Evolutionary conservation across 2,797 vertebrate species (phyloP).

Genomic region (Fistularia commersonii): DNA sequence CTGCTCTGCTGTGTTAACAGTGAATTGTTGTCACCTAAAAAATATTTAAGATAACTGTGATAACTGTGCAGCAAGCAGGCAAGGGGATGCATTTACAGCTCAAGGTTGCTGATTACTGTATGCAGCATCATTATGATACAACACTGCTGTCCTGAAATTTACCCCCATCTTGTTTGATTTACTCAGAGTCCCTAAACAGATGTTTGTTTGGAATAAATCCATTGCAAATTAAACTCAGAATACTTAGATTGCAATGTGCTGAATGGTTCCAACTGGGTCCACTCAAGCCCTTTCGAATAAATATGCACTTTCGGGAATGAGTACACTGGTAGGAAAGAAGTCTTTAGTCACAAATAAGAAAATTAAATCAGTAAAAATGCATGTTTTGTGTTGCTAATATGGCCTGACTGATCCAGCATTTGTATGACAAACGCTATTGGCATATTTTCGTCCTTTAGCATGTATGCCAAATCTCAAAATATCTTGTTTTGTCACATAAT

Average conservation of each 20-base stretch:
- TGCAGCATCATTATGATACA: constrained; percentile 36
- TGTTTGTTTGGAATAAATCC: constrained; percentile 69
- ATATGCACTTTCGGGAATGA: constrained; percentile 38
- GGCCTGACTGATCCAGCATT: constrained; percentile 12
- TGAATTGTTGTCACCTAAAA: constrained; percentile 37
- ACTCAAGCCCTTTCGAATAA: constrained; percentile 52
- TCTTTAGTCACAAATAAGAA: constrained; percentile 23
- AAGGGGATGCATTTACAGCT: constrained; percentile 53
- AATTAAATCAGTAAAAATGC: constrained; percentile 41
- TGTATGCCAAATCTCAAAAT: constrained; percentile 8
- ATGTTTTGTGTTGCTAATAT: constrained; percentile 18
- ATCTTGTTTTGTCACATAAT: constrained; percentile 18
- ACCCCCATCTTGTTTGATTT: constrained; percentile 73
- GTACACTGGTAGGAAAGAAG: background rate
- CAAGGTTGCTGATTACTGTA: constrained; percentile 38
- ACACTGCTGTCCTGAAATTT: constrained; percentile 48
- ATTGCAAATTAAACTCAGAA: constrained; percentile 62
- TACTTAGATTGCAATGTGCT: constrained; percentile 50
- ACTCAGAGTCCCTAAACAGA: constrained; percentile 61
- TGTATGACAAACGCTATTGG: constrained; percentile 13
- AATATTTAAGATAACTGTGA: constrained; percentile 40
- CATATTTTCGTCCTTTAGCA: constrained; percentile 14
- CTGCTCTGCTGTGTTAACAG: constrained; percentile 27
- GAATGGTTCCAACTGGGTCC: constrained; percentile 43
- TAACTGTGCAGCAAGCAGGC: constrained; percentile 48